Conservation (phyloP, 2,797 vertebrate genomes). For the Amblyraja radiata region DNA sequence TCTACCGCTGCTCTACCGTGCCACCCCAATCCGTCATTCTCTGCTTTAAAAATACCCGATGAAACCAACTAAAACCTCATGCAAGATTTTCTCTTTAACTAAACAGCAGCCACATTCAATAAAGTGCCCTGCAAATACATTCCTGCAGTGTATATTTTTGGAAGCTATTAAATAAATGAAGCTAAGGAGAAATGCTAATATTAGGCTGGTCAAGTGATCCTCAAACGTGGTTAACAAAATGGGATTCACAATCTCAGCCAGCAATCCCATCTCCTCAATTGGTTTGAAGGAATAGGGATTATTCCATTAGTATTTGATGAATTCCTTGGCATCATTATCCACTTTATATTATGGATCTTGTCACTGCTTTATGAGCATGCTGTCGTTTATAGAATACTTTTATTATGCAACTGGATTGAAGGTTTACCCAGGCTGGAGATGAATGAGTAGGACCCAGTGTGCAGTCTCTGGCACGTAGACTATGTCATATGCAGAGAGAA, state of each 20-base stretch:
- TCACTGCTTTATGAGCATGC: not conserved
- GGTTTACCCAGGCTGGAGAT: not conserved
- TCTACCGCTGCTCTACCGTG: too few species aligned
- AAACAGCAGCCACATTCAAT: not conserved
- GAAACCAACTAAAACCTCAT: too few species aligned
- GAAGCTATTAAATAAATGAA: not conserved
- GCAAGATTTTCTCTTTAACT: not conserved
- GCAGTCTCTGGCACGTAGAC: not conserved
- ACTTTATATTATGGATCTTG: not conserved
- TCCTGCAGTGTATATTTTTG: not conserved
- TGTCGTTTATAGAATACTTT: not conserved
- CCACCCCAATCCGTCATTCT: too few species aligned
- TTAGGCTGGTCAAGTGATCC: not conserved
- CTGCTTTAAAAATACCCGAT: too few species aligned
- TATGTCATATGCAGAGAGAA: too few species aligned
- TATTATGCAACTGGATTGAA: not conserved
- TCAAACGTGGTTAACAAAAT: too few species aligned
- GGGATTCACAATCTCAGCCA: not conserved
- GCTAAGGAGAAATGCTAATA: not conserved
- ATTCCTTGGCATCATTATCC: not conserved
- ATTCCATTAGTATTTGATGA: not conserved
- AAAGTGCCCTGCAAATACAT: not conserved
- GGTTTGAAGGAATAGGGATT: not conserved
- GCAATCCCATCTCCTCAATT: not conserved
- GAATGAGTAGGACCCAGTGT: not conserved